These are phyloP conservation scores for Disparrhopalites patrizii DNA, from an alignment of 2,888 invertebrate species.

Conservation along the genomic window DNA sequence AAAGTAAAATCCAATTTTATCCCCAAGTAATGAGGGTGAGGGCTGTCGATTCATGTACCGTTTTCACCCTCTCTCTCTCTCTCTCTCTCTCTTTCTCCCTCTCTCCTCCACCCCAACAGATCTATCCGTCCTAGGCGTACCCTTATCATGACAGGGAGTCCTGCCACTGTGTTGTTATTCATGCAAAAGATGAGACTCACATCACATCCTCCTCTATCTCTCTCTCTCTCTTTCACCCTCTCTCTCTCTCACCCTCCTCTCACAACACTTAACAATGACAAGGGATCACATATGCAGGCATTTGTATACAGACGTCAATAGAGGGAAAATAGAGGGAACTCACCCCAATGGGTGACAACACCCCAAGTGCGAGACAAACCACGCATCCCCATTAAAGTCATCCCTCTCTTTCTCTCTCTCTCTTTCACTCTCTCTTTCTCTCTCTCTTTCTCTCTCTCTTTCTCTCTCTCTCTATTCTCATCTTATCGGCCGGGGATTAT, in stretches of 20 bases:
- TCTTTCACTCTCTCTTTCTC: not conserved
- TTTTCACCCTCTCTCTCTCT: too few species aligned
- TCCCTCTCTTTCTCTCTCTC: not conserved
- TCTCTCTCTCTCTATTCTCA: too few species aligned
- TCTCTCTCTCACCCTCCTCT: too few species aligned
- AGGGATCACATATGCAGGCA: not conserved
- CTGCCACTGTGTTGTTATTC: not conserved
- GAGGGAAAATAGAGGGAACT: not conserved
- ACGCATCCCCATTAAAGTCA: not conserved
- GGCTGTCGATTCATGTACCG: not conserved
- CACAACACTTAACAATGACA: too few species aligned
- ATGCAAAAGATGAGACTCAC: constrained; percentile 5
- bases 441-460: too few species aligned
- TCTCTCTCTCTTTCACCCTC: too few species aligned
- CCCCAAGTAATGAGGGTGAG: constrained; percentile 22
- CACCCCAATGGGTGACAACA: not conserved
- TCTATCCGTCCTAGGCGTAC: not conserved
- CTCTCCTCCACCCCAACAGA: too few species aligned
- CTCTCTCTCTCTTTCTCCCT: too few species aligned
- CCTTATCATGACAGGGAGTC: constrained; percentile 1
- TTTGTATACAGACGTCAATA: too few species aligned
- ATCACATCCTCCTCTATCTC: too few species aligned
- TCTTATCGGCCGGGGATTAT: too few species aligned
- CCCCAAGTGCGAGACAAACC: constrained; percentile 1
- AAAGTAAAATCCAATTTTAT: constrained; percentile 20